These are phyloP conservation scores for Lithophane leautieri DNA, from an alignment of 2,888 invertebrate species.

Conservation along the genomic window DNA sequence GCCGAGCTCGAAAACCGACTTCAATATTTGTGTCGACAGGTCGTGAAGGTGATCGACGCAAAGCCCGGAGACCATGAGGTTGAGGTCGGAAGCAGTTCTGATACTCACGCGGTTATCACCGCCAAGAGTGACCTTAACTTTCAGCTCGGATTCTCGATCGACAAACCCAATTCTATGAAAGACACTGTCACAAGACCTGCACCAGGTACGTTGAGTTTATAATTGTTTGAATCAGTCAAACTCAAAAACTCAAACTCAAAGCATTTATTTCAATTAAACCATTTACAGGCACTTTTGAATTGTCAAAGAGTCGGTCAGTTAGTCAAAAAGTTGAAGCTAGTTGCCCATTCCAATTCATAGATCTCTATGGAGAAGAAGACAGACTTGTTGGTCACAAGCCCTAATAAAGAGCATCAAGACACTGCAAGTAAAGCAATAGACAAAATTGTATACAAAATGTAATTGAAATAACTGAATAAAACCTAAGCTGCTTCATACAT, in stretches of 20 bases:
- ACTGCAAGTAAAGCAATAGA: not conserved
- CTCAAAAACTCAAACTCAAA: too few relatives aligned
- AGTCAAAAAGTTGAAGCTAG: too few relatives aligned
- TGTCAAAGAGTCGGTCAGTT: too few relatives aligned
- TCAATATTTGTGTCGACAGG: constrained; percentile 60
- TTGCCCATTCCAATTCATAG: too few relatives aligned
- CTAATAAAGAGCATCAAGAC: not conserved
- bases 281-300: too few relatives aligned
- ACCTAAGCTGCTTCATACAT: not conserved
- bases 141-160: constrained; percentile 74
- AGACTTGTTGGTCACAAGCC: not conserved
- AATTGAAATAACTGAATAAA: too few relatives aligned
- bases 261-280: too few relatives aligned
- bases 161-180: constrained; percentile 67
- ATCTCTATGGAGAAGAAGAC: too few relatives aligned
- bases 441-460: too few relatives aligned
- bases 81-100: constrained; percentile 66
- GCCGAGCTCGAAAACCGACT: not conserved
- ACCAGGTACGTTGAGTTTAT: constrained; percentile 66
- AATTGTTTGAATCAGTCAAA: not conserved
- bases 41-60: constrained; percentile 64
- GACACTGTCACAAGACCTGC: constrained; percentile 74
- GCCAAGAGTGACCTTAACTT: constrained; percentile 73
- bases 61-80: constrained; percentile 70
- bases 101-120: constrained; percentile 65